These are phyloP conservation scores for Drepana falcataria DNA, from an alignment of 2,888 invertebrate species.

Conservation along the genomic window DNA sequence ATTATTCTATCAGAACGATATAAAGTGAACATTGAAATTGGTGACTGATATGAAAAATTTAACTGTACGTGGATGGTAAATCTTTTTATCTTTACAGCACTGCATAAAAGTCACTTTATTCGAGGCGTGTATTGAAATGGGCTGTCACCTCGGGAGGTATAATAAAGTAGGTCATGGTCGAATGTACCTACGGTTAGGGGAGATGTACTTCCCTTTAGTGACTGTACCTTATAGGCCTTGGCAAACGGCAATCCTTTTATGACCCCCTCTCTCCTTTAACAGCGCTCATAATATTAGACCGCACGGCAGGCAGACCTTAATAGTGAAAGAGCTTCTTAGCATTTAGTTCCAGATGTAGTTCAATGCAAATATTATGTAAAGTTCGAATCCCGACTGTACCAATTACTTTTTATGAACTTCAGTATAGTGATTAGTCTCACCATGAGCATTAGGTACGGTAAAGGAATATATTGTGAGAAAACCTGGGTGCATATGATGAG, in stretches of 20 bases:
- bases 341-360: neutral
- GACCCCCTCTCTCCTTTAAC: conserved; percentile 2
- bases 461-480: too few species aligned
- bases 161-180: conserved; percentile 62
- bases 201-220: conserved; percentile 22
- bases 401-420: neutral
- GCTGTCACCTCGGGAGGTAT: conserved; percentile 38
- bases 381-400: neutral
- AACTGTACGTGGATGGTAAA: conserved; percentile 6
- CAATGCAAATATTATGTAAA: neutral
- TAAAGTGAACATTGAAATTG: too few species aligned
- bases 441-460: too few species aligned
- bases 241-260: conserved; percentile 7
- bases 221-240: conserved; percentile 2
- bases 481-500: too few species aligned
- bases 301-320: neutral
- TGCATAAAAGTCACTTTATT: conserved; percentile 40
- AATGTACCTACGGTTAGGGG: conserved; percentile 30
- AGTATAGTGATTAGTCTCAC: too few species aligned
- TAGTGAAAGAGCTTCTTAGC: neutral
- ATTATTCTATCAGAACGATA: too few species aligned
- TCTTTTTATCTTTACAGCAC: conserved; percentile 41
- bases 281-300: conserved; percentile 1
- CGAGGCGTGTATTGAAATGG: conserved; percentile 40
- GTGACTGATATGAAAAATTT: too few species aligned